These are phyloP conservation scores for Isichthys henryi DNA, from an alignment of 2,113 vertebrate species.

Conservation along the genomic window DNA sequence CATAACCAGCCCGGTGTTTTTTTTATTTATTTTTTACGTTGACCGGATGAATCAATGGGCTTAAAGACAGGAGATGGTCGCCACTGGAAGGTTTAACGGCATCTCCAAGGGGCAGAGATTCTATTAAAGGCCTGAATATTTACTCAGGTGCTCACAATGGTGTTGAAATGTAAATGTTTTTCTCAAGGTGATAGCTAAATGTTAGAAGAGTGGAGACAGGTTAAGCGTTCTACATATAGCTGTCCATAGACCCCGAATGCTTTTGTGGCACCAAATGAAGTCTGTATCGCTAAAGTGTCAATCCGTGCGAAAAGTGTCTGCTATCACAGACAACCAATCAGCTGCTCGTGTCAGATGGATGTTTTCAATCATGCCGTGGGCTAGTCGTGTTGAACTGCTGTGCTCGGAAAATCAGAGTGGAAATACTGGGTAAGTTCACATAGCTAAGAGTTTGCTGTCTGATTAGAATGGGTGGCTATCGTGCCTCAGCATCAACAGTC, in stretches of 20 bases:
- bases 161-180: slow-evolving; percentile 33
- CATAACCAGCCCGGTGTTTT: slow-evolving; percentile 80
- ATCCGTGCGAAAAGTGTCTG: too few relatives aligned
- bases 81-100: slow-evolving; percentile 68
- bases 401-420: not conserved
- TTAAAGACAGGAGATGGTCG: slow-evolving; percentile 82
- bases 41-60: slow-evolving; percentile 84
- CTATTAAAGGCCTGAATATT: slow-evolving; percentile 49
- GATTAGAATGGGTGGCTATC: not conserved
- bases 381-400: not conserved
- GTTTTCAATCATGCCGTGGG: not conserved
- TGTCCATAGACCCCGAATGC: not conserved
- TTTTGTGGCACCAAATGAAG: not conserved
- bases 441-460: not conserved
- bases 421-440: not conserved
- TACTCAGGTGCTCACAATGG: slow-evolving; percentile 39
- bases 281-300: not conserved
- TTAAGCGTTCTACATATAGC: not conserved
- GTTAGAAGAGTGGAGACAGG: not conserved
- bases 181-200: slow-evolving; percentile 25
- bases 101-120: slow-evolving; percentile 52
- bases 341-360: not conserved
- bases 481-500: not conserved
- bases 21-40: slow-evolving; percentile 87
- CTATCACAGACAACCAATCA: not conserved